A percentile compares a stretch with the other conserved stretches of the same genome.
phyloP scores from a whole-genome alignment of 2,797 vertebrate species.

The Acanthurus tractus region DNA sequence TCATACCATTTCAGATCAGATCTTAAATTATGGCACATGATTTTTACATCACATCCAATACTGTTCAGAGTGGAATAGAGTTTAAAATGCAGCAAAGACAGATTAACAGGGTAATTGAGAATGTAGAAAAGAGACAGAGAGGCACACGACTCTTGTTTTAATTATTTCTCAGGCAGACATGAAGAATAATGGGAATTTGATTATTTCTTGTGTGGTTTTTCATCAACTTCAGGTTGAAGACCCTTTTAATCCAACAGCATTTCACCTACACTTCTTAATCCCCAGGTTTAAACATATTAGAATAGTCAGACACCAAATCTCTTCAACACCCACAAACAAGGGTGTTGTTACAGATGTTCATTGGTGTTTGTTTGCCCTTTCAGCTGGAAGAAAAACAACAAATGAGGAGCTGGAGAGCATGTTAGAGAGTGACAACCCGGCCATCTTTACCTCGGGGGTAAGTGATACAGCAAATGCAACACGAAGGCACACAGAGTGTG shows the following conservation, averaged over 20 bases:
- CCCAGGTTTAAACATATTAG: background rate
- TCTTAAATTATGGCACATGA: constrained; percentile 5
- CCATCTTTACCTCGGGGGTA: constrained; percentile 97
- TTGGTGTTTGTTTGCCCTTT: constrained; percentile 36
- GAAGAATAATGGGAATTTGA: constrained; percentile 7
- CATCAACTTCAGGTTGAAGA: constrained; percentile 17
- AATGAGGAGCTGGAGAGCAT: constrained; percentile 97
- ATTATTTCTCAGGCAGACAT: constrained; percentile 37
- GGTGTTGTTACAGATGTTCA: background rate
- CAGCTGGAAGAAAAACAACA: constrained; percentile 96
- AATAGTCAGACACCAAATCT: background rate
- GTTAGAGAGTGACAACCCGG: constrained; percentile 96
- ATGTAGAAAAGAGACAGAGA: constrained; percentile 20
- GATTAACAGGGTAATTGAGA: constrained; percentile 25
- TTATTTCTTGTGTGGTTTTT: constrained; percentile 34
- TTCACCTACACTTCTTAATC: background rate
- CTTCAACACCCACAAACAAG: background rate
- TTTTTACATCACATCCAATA: background rate
- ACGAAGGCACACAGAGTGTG: background rate
- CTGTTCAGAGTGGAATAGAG: constrained; percentile 29
- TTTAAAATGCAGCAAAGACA: constrained; percentile 10
- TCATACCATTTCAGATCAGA: constrained; percentile 8
- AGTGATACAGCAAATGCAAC: constrained; percentile 53
- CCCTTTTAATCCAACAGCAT: constrained; percentile 8
- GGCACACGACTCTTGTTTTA: constrained; percentile 26